These are phyloP conservation scores for Teleogryllus oceanicus DNA, from an alignment of 2,888 invertebrate species.

Conservation along the genomic window DNA sequence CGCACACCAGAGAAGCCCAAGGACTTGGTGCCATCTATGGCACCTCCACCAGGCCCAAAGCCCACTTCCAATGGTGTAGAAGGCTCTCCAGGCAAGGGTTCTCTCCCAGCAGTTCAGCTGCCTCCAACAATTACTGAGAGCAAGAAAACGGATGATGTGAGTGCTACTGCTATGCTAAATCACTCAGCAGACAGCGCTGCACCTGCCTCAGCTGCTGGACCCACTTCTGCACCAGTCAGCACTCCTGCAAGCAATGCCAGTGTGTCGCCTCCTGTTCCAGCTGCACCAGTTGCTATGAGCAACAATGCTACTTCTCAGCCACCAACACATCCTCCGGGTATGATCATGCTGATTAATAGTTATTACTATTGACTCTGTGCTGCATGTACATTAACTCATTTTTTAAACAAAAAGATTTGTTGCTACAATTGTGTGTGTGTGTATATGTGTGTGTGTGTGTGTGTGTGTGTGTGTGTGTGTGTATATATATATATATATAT, in stretches of 20 bases:
- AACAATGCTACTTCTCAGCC: not conserved
- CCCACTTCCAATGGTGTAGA: constrained; percentile 38
- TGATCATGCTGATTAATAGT: not conserved
- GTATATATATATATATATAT: no score
- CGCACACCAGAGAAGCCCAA: constrained; percentile 34
- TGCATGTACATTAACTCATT: not conserved
- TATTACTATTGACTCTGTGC: not conserved
- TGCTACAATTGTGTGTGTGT: not conserved
- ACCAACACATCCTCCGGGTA: not conserved
- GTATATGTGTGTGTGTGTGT: no score
- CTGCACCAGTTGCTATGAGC: constrained; percentile 48
- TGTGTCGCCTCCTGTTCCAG: constrained; percentile 7
- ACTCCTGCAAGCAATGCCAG: not conserved
- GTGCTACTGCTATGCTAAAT: constrained; percentile 28
- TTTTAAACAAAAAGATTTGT: not conserved
- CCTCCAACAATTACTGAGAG: constrained; percentile 22
- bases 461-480: no score
- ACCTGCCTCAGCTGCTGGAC: constrained; percentile 22
- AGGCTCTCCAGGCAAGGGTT: constrained; percentile 29
- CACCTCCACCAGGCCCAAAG: constrained; percentile 26
- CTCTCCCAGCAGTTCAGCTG: not conserved
- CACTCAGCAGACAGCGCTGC: constrained; percentile 29
- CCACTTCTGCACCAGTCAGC: constrained; percentile 23
- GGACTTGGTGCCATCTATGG: constrained; percentile 23
- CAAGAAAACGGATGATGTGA: constrained; percentile 32